Evolutionary conservation across 1,140 invertebrate species (phyloP).

Genomic region (Plectrocnemia conspersa): DNA sequence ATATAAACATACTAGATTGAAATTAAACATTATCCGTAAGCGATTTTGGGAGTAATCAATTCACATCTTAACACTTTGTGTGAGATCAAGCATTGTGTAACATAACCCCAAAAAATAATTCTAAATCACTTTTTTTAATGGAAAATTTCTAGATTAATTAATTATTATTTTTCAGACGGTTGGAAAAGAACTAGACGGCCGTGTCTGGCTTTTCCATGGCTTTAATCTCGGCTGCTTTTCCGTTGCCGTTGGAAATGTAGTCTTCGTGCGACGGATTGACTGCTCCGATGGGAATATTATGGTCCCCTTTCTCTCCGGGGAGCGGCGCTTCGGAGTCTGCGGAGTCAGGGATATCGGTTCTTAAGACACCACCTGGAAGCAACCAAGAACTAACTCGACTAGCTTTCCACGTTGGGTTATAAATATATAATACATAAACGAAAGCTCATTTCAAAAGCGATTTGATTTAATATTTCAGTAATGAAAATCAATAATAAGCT

Average conservation of each 20-base stretch:
- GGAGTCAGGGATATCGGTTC: conserved; percentile 54
- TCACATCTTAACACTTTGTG: too few relatives aligned
- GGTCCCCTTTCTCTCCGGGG: conserved; percentile 44
- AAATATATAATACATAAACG: conserved; percentile 11
- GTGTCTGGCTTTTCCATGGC: conserved; percentile 54
- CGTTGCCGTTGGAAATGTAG: conserved; percentile 53
- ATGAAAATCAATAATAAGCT: not conserved
- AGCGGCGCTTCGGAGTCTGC: conserved; percentile 49
- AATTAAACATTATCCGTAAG: too few relatives aligned
- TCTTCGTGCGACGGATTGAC: conserved; percentile 56
- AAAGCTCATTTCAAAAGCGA: not conserved
- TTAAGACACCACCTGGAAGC: conserved; percentile 53
- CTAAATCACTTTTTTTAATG: too few relatives aligned
- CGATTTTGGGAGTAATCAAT: too few relatives aligned
- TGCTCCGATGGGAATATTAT: conserved; percentile 45
- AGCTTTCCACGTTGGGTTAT: not conserved
- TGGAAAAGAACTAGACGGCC: conserved; percentile 45
- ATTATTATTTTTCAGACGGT: conserved; percentile 7
- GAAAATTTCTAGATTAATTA: too few relatives aligned
- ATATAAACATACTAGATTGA: too few relatives aligned
- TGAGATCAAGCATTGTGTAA: too few relatives aligned
- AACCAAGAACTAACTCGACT: conserved; percentile 41
- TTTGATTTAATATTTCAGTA: not conserved
- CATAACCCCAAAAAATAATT: too few relatives aligned
- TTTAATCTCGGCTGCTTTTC: conserved; percentile 45